These are phyloP conservation scores for Lasioglossum morio DNA, from an alignment of 2,888 invertebrate species.

Conservation along the genomic window DNA sequence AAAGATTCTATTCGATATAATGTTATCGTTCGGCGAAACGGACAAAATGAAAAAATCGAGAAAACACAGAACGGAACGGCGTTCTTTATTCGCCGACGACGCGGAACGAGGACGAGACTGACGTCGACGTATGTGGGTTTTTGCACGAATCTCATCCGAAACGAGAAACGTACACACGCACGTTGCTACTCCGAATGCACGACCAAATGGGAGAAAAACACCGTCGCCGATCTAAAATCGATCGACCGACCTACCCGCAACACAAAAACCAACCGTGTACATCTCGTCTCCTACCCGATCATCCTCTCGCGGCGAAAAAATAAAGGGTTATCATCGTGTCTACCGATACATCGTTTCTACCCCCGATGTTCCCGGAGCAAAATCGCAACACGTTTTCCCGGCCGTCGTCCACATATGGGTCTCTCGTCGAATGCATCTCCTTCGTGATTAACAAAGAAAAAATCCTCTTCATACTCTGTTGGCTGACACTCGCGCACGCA, in stretches of 20 bases:
- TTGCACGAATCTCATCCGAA: slow-evolving; percentile 54
- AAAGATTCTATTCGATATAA: neutral
- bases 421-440: slow-evolving; percentile 70
- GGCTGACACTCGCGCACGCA: slow-evolving; percentile 41
- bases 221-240: no score
- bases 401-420: slow-evolving; percentile 37
- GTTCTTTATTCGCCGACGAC: slow-evolving; percentile 55
- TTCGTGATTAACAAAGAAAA: slow-evolving; percentile 69
- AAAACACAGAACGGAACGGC: slow-evolving; percentile 25
- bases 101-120: slow-evolving; percentile 66
- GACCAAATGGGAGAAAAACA: slow-evolving; percentile 21
- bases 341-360: no score
- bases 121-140: slow-evolving; percentile 48
- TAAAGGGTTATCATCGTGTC: neutral
- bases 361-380: neutral
- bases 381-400: neutral
- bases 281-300: neutral
- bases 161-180: slow-evolving; percentile 2
- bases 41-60: neutral
- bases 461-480: slow-evolving; percentile 53
- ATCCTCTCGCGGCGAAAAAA: neutral
- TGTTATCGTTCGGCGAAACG: slow-evolving; percentile 38
- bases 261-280: neutral
- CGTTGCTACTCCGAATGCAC: slow-evolving; percentile 46
- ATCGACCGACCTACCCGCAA: no score